phyloP scores from a whole-genome alignment of 1,140 invertebrate species.

The Bicyclus anynana region DNA sequence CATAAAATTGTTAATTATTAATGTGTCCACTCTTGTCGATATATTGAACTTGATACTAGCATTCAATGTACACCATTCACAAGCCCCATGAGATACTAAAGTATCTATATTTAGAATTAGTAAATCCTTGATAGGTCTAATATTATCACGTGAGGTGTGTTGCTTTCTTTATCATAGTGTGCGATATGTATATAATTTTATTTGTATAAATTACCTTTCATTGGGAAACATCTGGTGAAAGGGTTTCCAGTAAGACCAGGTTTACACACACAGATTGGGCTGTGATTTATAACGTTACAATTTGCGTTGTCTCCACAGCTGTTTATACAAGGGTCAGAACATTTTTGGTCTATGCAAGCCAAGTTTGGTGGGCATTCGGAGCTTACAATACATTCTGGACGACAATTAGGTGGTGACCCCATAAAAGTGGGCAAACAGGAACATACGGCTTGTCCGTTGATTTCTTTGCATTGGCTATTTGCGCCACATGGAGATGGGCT shows the following conservation, averaged over 20 bases:
- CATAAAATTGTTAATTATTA: slow-evolving; percentile 7
- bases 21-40: no score
- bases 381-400: slow-evolving; percentile 85
- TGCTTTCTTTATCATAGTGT: no score
- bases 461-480: slow-evolving; percentile 85
- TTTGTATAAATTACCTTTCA: slow-evolving; percentile 70
- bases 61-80: no score
- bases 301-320: slow-evolving; percentile 86
- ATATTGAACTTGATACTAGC: no score
- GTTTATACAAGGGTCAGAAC: slow-evolving; percentile 82
- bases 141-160: no score
- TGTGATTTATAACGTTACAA: slow-evolving; percentile 88
- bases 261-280: slow-evolving; percentile 83
- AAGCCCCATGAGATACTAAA: no score
- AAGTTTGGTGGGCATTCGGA: slow-evolving; percentile 82
- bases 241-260: slow-evolving; percentile 83
- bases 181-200: no score
- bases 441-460: slow-evolving; percentile 82
- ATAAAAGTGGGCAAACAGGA: slow-evolving; percentile 83
- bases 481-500: slow-evolving; percentile 84
- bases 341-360: slow-evolving; percentile 82
- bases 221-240: slow-evolving; percentile 81
- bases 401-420: slow-evolving; percentile 85
- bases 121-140: no score
- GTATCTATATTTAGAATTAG: no score